Percentiles rank a stretch among this genome's conserved stretches.
Conservation (phyloP, 1,140 invertebrate species). For the Scaptomyza montana region DNA sequence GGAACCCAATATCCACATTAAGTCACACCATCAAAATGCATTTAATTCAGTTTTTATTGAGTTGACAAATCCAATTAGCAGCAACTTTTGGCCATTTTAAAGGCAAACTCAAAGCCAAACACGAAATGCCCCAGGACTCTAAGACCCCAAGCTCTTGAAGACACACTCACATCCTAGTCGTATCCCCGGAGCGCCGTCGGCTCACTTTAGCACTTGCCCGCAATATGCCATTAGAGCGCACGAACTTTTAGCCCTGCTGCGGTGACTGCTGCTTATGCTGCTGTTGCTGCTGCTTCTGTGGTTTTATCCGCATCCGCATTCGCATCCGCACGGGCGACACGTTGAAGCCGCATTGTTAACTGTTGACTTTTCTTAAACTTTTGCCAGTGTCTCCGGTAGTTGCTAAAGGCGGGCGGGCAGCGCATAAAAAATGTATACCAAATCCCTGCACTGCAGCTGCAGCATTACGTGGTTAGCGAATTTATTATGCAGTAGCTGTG, state of each 20-base stretch:
- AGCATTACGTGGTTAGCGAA: slow-evolving; percentile 82
- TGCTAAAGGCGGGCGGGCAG: slow-evolving; percentile 55
- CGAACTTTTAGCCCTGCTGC: slow-evolving; percentile 49
- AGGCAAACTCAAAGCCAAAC: slow-evolving; percentile 13
- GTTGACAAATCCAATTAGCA: slow-evolving; percentile 77
- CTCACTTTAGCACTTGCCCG: slow-evolving; percentile 45
- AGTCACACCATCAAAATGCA: slow-evolving; percentile 68
- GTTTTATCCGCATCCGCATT: slow-evolving; percentile 37
- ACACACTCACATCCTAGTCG: slow-evolving; percentile 12
- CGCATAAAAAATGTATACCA: slow-evolving; percentile 80
- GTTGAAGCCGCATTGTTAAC: slow-evolving; percentile 75
- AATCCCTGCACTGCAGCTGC: slow-evolving; percentile 82
- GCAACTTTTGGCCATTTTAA: slow-evolving; percentile 52
- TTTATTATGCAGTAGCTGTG: slow-evolving; percentile 75
- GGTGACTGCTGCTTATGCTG: slow-evolving; percentile 19
- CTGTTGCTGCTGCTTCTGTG: slow-evolving; percentile 30
- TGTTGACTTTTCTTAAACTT: slow-evolving; percentile 81
- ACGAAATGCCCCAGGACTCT: no score
- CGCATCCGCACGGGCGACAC: slow-evolving; percentile 43
- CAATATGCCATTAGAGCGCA: slow-evolving; percentile 55
- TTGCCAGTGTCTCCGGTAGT: slow-evolving; percentile 58
- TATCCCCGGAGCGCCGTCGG: slow-evolving; percentile 29
- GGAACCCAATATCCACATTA: slow-evolving; percentile 34
- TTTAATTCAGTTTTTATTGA: slow-evolving; percentile 79
- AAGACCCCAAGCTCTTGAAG: slow-evolving; percentile 16